These are phyloP conservation scores for Diadegma fenestrale DNA, from an alignment of 2,888 invertebrate genomes.

Conservation along the genomic window DNA sequence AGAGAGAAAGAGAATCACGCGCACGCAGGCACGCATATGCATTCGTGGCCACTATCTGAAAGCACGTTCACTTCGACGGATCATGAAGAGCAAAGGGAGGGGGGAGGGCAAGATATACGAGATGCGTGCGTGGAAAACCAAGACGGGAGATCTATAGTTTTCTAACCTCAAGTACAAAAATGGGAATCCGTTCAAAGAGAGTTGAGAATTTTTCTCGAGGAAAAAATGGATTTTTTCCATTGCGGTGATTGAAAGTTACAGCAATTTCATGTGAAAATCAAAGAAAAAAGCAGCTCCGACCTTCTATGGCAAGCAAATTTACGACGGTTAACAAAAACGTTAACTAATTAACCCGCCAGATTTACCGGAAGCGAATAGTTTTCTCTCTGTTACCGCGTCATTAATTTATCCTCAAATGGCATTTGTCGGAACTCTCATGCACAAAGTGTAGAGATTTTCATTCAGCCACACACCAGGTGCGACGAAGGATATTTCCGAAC, in stretches of 20 bases:
- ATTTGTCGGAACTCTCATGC: not conserved
- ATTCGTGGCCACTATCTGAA: slow-evolving; percentile 57
- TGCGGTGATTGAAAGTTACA: not conserved
- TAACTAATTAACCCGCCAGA: slow-evolving; percentile 37
- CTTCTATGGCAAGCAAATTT: slow-evolving; percentile 27
- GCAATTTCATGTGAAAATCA: slow-evolving; percentile 36
- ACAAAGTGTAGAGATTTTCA: not conserved
- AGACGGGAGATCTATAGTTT: slow-evolving; percentile 60
- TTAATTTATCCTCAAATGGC: slow-evolving; percentile 67
- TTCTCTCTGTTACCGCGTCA: slow-evolving; percentile 50
- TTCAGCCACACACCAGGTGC: slow-evolving; percentile 30
- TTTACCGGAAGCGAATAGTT: slow-evolving; percentile 60
- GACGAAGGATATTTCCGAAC: slow-evolving; percentile 30
- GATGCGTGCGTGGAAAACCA: slow-evolving; percentile 70
- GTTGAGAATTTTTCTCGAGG: not conserved
- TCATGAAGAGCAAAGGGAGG: not conserved
- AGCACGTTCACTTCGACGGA: slow-evolving; percentile 22
- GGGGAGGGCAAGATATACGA: slow-evolving; percentile 46
- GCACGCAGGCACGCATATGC: slow-evolving; percentile 68
- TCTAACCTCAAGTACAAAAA: slow-evolving; percentile 50
- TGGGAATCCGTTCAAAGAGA: slow-evolving; percentile 44
- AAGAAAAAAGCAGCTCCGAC: slow-evolving; percentile 5
- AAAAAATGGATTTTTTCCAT: not conserved
- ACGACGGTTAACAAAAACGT: slow-evolving; percentile 8
- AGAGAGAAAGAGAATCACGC: slow-evolving; percentile 55